Conservation (phyloP, 2,113 vertebrate species). For the Excalfactoria chinensis region DNA sequence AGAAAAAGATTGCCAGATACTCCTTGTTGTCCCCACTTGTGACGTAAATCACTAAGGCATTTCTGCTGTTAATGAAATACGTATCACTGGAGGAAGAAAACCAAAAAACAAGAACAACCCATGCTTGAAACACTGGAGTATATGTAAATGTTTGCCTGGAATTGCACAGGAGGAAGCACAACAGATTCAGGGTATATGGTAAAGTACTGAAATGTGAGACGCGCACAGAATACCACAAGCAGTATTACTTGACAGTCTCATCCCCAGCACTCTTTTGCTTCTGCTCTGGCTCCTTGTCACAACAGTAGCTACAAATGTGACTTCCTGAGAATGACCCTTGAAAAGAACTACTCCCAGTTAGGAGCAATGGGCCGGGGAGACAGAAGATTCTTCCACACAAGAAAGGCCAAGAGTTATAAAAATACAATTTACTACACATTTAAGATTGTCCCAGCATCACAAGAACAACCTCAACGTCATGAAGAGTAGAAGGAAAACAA, state of each 20-base stretch:
- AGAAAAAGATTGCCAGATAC: background rate
- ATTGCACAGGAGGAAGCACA: background rate
- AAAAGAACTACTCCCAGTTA: background rate
- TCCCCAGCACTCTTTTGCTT: background rate
- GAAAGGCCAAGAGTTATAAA: background rate
- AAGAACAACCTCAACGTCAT: background rate
- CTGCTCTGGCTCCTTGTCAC: background rate
- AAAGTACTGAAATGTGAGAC: background rate
- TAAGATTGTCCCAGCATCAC: background rate
- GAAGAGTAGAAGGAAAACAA: background rate
- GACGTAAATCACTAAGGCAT: background rate
- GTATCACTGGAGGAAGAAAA: background rate
- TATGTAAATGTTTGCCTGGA: background rate
- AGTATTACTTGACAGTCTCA: background rate
- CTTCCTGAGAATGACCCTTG: background rate
- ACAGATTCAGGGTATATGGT: background rate
- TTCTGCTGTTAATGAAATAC: background rate
- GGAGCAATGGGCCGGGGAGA: background rate
- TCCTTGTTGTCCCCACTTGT: background rate
- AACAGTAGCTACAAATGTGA: background rate
- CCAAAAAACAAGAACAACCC: background rate
- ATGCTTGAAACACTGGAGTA: background rate
- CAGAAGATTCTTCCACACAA: background rate
- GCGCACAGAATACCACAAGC: fast-evolving
- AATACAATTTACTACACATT: background rate